Base-by-base conservation (phyloP, 2,888 invertebrate genomes). In the Megaustenia siamemsis region DNA sequence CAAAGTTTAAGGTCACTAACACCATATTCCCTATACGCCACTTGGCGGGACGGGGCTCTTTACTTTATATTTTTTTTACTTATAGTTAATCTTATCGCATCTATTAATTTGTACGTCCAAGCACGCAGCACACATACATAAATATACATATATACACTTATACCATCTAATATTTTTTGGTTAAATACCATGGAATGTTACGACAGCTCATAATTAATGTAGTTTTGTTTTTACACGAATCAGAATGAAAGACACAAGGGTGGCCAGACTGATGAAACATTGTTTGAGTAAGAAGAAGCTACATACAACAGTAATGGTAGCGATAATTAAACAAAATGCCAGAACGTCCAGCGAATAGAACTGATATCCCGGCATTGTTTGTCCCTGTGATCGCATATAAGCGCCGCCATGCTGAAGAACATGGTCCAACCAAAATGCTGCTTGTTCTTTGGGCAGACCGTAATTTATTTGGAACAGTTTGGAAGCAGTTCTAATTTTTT, bases 381-480 rank as follows among this genome's bases (percentile, higher is more conserved):
- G 82, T 10, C 75, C 82, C 0, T 35, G 43, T 12, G 43, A 82
- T 28, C 82, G 60, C 82, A 82, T 75, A 21, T 82, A 69, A 21
- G 10, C 32, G 24, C 82, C 82, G 0, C 82, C 82, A n/a, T 82
- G 32, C 8, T 82, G 43, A 12, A 82, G 35, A 18, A 82, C 76
- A 38, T 82, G 82, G n/a, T 82, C 76, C 35, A 82, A 60, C 83
- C 83, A 83, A 43, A 78, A 83, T 1, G 83, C 83, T 18, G 83
- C 83, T 24, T 78, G 60, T 10, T 68, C 68, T 43, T 40, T 77
- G 0, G 83, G 83, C 10, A 69, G 43, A 18, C 49, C 43, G 77
- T 83, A 83, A 32, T 63, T 56, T 1, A 69, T 32, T 69, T 63
- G 56, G 35, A 83, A 83, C 24, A 83, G 69, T 32, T 56, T 69